A percentile compares a stretch with the other conserved stretches of the same genome.
Evolutionary conservation across 1,140 invertebrate genomes (phyloP).

Genomic region (Trinorchestia longiramus): DNA sequence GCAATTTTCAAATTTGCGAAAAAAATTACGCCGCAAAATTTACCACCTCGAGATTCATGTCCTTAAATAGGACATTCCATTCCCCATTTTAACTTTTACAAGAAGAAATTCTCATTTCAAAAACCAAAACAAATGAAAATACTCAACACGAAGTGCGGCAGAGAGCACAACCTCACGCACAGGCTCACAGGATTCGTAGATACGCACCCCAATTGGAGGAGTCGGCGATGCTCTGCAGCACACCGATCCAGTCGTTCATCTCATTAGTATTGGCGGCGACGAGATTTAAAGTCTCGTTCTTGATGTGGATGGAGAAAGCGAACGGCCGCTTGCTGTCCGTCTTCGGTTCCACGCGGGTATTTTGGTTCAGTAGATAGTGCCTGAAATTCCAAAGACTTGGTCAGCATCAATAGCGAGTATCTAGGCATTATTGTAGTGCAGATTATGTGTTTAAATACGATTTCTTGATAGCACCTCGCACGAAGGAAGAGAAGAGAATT

Average conservation of each 20-base stretch:
- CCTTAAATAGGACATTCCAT: too few species aligned
- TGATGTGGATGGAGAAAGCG: conserved; percentile 9
- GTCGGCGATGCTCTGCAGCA: background rate
- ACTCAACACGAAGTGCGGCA: too few species aligned
- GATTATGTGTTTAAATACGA: too few species aligned
- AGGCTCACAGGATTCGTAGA: too few species aligned
- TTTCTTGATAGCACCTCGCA: background rate
- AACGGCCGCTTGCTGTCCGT: background rate
- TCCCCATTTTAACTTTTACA: too few species aligned
- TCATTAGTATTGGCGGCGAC: background rate
- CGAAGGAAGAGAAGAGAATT: background rate
- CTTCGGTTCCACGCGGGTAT: background rate
- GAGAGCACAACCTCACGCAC: too few species aligned
- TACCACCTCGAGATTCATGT: too few species aligned
- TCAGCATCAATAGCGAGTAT: background rate
- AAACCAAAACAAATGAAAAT: too few species aligned
- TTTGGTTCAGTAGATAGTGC: conserved; percentile 8
- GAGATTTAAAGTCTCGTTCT: background rate
- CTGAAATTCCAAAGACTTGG: background rate
- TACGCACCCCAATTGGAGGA: conserved; percentile 10
- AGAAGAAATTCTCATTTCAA: too few species aligned
- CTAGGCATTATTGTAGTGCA: background rate
- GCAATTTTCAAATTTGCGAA: too few species aligned
- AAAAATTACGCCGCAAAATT: too few species aligned
- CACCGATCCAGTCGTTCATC: conserved; percentile 30